Percentiles rank a stretch among this genome's conserved stretches.
These are phyloP conservation scores for Odontothrips loti DNA, from an alignment of 2,888 invertebrate species.

Conservation along the genomic window DNA sequence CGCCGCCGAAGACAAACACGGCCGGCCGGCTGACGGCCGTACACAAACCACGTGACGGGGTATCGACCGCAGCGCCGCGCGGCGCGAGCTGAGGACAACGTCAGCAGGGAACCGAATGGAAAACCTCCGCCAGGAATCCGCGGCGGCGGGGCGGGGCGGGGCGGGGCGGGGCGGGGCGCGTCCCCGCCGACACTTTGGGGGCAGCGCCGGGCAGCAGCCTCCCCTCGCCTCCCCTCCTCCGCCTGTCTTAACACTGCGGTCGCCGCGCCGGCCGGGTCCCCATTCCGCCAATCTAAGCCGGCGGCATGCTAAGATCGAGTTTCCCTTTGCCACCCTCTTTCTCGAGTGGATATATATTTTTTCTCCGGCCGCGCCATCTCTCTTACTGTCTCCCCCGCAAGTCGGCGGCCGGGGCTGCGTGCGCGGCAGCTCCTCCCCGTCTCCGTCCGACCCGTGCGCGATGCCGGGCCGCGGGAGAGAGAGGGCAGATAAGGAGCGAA, in stretches of 20 bases:
- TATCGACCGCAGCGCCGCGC: too few species aligned
- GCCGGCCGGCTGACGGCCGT: too few species aligned
- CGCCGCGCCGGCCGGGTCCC: too few species aligned
- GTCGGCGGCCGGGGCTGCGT: not conserved
- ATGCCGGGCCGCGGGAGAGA: not conserved
- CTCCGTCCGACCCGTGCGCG: not conserved
- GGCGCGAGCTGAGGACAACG: too few species aligned
- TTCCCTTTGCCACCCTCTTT: constrained; percentile 12
- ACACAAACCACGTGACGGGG: too few species aligned
- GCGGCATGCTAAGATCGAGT: constrained; percentile 25
- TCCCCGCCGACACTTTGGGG: too few species aligned
- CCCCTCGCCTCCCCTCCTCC: not conserved
- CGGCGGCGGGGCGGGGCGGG: too few species aligned
- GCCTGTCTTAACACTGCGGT: not conserved
- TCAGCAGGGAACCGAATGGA: too few species aligned
- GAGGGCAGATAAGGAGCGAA: not conserved
- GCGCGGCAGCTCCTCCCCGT: not conserved
- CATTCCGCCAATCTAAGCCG: constrained; percentile 22
- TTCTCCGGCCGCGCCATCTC: constrained; percentile 20
- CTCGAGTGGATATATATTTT: constrained; percentile 24
- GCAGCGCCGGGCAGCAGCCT: too few species aligned
- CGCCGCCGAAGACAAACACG: too few species aligned
- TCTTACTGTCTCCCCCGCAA: constrained; percentile 6
- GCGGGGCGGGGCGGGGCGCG: too few species aligned
- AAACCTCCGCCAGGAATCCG: too few species aligned